Evolutionary conservation across 2,113 vertebrate species (phyloP).

Genomic region (Eulemur rufifrons): DNA sequence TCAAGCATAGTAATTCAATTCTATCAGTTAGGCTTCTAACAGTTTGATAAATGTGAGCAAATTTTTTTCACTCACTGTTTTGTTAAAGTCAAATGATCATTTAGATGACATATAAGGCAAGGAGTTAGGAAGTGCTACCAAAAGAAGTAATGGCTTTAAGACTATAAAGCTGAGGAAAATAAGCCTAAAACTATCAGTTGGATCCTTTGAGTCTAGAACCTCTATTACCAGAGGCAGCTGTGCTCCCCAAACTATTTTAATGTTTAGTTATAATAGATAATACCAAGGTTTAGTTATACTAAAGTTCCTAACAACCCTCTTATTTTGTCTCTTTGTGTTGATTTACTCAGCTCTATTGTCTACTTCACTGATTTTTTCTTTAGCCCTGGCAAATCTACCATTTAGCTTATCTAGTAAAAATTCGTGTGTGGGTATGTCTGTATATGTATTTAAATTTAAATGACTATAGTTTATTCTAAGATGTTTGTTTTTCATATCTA

Average conservation of each 20-base stretch:
- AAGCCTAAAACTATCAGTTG: not conserved
- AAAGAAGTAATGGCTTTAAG: not conserved
- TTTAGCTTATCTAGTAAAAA: constrained; percentile 4
- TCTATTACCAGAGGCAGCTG: not conserved
- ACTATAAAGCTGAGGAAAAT: not conserved
- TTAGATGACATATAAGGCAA: not conserved
- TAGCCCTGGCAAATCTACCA: not conserved
- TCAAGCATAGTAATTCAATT: not conserved
- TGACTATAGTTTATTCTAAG: not conserved
- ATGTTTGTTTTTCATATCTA: not conserved
- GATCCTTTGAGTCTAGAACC: not conserved
- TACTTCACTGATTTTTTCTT: not conserved
- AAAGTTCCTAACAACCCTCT: not conserved
- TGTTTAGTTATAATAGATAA: not conserved
- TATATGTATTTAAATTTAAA: not conserved
- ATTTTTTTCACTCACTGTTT: not conserved
- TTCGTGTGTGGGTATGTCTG: not conserved
- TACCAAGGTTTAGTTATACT: not conserved
- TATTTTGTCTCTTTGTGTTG: not conserved
- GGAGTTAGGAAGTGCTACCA: not conserved
- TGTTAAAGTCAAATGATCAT: not conserved
- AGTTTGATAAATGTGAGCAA: not conserved
- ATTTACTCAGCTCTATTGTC: not conserved
- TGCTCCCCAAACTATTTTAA: not conserved
- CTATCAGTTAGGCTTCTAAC: not conserved